Base-by-base conservation (phyloP, 2,113 vertebrate species). In the Lepus timidus region DNA sequence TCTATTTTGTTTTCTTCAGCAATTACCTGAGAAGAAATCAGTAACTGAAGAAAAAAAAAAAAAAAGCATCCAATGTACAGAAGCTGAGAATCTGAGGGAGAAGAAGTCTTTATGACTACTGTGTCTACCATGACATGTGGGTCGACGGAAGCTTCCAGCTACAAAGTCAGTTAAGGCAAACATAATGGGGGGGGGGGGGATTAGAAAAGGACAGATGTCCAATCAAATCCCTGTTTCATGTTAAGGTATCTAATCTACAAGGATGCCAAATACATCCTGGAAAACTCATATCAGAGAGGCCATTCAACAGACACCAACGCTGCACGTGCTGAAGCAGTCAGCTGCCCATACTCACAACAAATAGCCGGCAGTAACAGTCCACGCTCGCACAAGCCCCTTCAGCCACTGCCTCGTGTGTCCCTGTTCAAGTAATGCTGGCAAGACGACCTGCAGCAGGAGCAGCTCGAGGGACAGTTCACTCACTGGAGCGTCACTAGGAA, bases 331-430 rank as follows among this genome's bases (percentile, higher is more conserved):
- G 7, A 19, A 1, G 29, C n/a, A 55, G 91, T 8, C 52, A 33
- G 7, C 51, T 74, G 51, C 85, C 82, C 79, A 6, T 91, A 99
- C 99, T 99, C 97, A 99, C 99, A 99, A 98, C 97, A 99, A 97
- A 97, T 99, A 99, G 22, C 99, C 99, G 62, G 99, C 99, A 6
- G 99, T 99, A 91, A 99, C 99, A 12, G 99, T 99, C 99, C 99
- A 99, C 23, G 99, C 99, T 92, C 99, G 98, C 87, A 99, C 99
- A 22, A 99, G 99, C 61, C 99, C 99, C 98, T 99, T 99, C 95
- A 99, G 98, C 99, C 99, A 99, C 98, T 99, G 99, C 5, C 99
- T 98, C 0, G 99, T 99, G 98, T 99, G 99, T 87, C 99, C 99
- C 97, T 99, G 99, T 83, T 99, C 99, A 95, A 99, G 98, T 31